Evolutionary conservation across 2,113 vertebrate genomes (phyloP), one percentile per base, ranked within the genome.

Genomic region (Macaca nemestrina): DNA sequence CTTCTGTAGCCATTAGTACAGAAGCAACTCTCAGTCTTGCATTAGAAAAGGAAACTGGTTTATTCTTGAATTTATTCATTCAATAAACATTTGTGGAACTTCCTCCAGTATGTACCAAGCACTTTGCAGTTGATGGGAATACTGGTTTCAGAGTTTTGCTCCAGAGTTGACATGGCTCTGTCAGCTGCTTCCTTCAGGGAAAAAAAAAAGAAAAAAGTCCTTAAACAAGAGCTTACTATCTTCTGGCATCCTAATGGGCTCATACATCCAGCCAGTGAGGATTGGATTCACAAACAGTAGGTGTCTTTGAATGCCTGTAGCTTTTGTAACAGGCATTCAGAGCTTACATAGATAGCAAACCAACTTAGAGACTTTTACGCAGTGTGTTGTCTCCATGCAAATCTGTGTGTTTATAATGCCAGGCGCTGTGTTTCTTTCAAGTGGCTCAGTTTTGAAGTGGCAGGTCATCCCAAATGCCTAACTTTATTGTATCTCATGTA

Each of bases 151-250:
- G 80, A 48, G 30, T 94, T 90, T 93, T 11, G 25, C 83, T 90
- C 16, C 90, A n/a, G 76, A 79, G 73, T 97, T 94, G 94, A 80
- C 80, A 88, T 93, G 93, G 50, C 35, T 83, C 91, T 96, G 67
- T 97, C 97, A 97, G 96, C 95, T 97, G 86, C 86, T 95, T 96
- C 79, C 89, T 89, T 93, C 13, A 13, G 61, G 25, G 27, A 55
- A 87, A 76, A 20, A 52, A 17, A 20, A 72, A 87, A 72, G 93
- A 89, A 82, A 86, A 89, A 97, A 61, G 76, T 18, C 64, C 92
- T 88, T 96, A 52, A 95, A 97, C 92, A 97, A 93, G 86, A 95
- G 89, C 93, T 97, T 78, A 83, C 97, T 97, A 70, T 97, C 89
- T 90, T 92, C 38, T 38, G 85, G 86, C 35, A 14, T 68, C 86